phyloP scores from a whole-genome alignment of 2,113 vertebrate genomes.

The Illadopsis cleaveri region DNA sequence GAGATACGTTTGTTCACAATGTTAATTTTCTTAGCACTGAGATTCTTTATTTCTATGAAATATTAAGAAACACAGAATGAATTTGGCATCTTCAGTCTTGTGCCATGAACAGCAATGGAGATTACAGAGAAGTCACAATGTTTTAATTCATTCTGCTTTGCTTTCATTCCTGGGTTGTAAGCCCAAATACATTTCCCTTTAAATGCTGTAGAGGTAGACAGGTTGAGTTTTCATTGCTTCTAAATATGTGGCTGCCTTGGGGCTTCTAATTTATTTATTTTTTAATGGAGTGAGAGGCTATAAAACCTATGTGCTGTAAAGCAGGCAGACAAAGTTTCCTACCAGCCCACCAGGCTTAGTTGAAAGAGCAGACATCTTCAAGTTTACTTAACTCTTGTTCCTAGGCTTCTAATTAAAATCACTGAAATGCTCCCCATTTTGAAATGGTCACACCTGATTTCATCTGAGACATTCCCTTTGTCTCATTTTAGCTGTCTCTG shows the following conservation, averaged over 20 bases:
- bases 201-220: slow-evolving; percentile 62
- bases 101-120: slow-evolving; percentile 8
- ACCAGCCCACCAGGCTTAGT: neutral
- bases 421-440: slow-evolving; percentile 44
- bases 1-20: neutral
- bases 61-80: slow-evolving; percentile 38
- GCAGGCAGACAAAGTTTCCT: slow-evolving; percentile 28
- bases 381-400: slow-evolving; percentile 4
- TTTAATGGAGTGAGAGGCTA: slow-evolving; percentile 71
- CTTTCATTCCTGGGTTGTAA: slow-evolving; percentile 18
- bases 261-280: slow-evolving; percentile 74
- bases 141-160: slow-evolving; percentile 62
- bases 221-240: slow-evolving; percentile 70
- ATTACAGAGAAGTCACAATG: slow-evolving; percentile 54
- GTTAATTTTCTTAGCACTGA: slow-evolving; percentile 4
- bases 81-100: slow-evolving; percentile 8
- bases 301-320: slow-evolving; percentile 68
- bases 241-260: slow-evolving; percentile 62
- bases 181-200: slow-evolving; percentile 48
- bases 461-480: slow-evolving; percentile 46
- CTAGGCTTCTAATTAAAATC: slow-evolving; percentile 68
- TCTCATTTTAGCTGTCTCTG: slow-evolving; percentile 28
- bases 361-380: slow-evolving; percentile 18
- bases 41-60: slow-evolving; percentile 50
- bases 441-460: slow-evolving; percentile 66